A percentile compares a stretch with the other conserved stretches of the same genome.
These are phyloP conservation scores for Phataginus tricuspis DNA, from an alignment of 2,797 vertebrate species.

Conservation along the genomic window DNA sequence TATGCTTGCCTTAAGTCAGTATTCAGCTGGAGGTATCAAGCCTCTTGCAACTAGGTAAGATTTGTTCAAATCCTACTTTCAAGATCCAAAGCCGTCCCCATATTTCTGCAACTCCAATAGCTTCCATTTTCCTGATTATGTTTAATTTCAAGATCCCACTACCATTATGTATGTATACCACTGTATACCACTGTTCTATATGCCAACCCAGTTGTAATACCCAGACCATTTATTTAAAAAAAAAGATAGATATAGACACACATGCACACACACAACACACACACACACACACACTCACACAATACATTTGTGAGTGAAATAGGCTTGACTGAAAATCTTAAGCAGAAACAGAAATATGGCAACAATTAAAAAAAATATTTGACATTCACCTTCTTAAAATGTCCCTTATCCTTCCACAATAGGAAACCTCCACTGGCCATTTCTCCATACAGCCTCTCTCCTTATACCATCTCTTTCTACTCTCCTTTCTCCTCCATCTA, in stretches of 20 bases:
- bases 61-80: neutral
- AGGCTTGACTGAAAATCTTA: neutral
- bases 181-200: neutral
- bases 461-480: neutral
- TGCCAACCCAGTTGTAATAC: neutral
- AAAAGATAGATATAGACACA: neutral
- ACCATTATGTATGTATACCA: neutral
- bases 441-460: neutral
- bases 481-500: neutral
- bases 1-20: neutral
- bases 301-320: neutral
- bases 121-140: neutral
- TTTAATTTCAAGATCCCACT: neutral
- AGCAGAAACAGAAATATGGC: neutral
- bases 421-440: neutral
- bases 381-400: neutral
- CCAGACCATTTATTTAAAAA: neutral
- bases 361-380: constrained; percentile 47
- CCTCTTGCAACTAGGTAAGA: neutral
- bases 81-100: constrained; percentile 6
- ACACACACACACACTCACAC: neutral
- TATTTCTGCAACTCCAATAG: neutral
- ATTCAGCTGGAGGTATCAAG: neutral
- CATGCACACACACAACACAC: neutral
- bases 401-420: too few relatives aligned